These are phyloP conservation scores for Malacosoma neustria DNA, from an alignment of 2,888 invertebrate genomes.

Conservation along the genomic window DNA sequence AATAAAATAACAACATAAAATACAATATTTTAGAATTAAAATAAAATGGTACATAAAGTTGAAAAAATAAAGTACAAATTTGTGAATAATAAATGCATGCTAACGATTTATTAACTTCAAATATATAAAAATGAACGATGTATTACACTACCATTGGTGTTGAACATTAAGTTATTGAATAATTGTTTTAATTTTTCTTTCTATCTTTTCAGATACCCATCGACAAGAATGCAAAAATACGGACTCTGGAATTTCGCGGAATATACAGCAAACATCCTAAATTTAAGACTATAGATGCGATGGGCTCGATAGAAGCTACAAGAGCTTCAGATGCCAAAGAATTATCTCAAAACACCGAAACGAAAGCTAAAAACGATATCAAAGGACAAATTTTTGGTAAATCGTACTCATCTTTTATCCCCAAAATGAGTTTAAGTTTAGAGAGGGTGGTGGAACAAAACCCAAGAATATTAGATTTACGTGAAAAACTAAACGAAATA, in stretches of 20 bases:
- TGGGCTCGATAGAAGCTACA: constrained; percentile 29
- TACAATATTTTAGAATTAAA: too few species aligned
- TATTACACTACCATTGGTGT: too few species aligned
- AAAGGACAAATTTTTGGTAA: constrained; percentile 48
- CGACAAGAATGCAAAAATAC: constrained; percentile 60
- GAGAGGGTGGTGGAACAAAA: constrained; percentile 61
- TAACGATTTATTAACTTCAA: too few species aligned
- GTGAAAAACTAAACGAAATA: constrained; percentile 62
- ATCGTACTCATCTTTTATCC: constrained; percentile 54
- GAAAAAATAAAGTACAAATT: too few species aligned
- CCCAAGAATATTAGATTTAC: constrained; percentile 60
- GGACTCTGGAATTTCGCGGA: constrained; percentile 49
- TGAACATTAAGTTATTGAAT: too few species aligned
- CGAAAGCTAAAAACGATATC: constrained; percentile 35
- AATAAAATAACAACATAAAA: too few species aligned
- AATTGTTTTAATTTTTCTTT: too few species aligned
- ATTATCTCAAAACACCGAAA: constrained; percentile 26
- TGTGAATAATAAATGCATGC: too few species aligned
- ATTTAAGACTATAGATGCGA: constrained; percentile 36
- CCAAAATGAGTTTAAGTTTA: constrained; percentile 59
- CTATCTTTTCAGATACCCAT: constrained; percentile 58
- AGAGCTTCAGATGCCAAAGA: constrained; percentile 29
- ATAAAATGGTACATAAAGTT: too few species aligned
- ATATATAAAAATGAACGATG: too few species aligned
- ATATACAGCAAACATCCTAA: constrained; percentile 44